Evolutionary conservation across 2,797 vertebrate species (phyloP).

Genomic region (Sylvia borin): DNA sequence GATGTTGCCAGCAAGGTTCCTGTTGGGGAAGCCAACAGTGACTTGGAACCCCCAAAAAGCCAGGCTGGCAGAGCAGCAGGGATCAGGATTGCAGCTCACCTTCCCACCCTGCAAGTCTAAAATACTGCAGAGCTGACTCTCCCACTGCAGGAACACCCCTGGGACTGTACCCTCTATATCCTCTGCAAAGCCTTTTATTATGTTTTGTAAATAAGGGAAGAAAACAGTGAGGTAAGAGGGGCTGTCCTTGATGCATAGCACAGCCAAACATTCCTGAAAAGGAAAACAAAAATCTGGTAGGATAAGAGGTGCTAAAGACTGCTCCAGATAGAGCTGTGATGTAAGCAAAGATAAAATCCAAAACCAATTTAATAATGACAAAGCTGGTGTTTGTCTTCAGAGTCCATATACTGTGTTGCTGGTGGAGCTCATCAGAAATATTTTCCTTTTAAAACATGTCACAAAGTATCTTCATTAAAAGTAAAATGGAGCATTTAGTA

Average conservation of each 20-base stretch:
- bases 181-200: conserved; percentile 43
- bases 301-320: conserved; percentile 32
- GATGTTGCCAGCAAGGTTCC: not conserved
- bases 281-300: conserved; percentile 48
- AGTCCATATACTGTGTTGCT: not conserved
- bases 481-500: not conserved
- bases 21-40: not conserved
- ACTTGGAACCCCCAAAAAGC: not conserved
- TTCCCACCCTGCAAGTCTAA: not conserved
- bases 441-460: not conserved
- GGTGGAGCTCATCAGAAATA: not conserved
- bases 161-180: not conserved
- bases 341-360: conserved; percentile 20
- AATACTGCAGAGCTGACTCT: not conserved
- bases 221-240: conserved; percentile 55
- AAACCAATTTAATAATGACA: not conserved
- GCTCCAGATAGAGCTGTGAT: not conserved
- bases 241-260: conserved; percentile 44
- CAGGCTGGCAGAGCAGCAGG: not conserved
- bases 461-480: not conserved
- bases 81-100: not conserved
- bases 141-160: not conserved
- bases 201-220: conserved; percentile 42
- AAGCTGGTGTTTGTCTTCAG: not conserved
- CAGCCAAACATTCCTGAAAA: conserved; percentile 51